Base-by-base conservation (phyloP, 2,113 vertebrate genomes). In the Daubentonia madagascariensis region DNA sequence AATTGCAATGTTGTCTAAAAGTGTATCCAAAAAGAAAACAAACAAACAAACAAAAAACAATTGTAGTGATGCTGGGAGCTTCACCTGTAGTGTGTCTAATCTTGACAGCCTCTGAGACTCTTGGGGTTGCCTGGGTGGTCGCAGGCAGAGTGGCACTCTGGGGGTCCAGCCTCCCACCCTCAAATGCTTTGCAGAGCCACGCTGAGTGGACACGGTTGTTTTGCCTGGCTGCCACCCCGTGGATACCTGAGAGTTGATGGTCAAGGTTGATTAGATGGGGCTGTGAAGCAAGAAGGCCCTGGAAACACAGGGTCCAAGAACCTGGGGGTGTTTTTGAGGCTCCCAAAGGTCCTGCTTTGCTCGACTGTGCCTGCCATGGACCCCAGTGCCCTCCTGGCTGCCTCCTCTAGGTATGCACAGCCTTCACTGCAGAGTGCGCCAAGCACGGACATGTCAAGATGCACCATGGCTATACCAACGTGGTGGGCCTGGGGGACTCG, bases 401-500 rank as follows among this genome's bases (percentile, higher is more conserved):
- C 84, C 81, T 96, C 94, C 57, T 76, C 40, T 76, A 99, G 99
- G 98, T 99, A 37, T 99, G 99, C 40, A 99, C 99, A 0, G 98
- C 99, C 0, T 99, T 99, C 98, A 99, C 99, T 0, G 99, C 99
- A 0, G 98, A 98, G 13, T 98, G 98, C 0, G 99, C 98, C 0
- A 98, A 98, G 28, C 98, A 99, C 1, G 99, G 99, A 22, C 99
- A 99, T 0, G 98, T 99, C 32, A 99, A 99, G 98, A 95, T 99
- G 89, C 99, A 99, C 96, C 99, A 99, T 0, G 99, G 99, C 80
- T 99, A 99, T 97, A 99, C 99, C 80, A 99, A 99, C 0, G 48
- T 99, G 89, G 98, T 99, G 0, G 99, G 99, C 37, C 97, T 99
- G 91, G 99, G 99, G 0, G 99, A 99, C 98, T 99, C 99, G 75